Percentiles rank a stretch among this genome's conserved stretches.
phyloP scores from a whole-genome alignment of 2,888 invertebrate genomes.

The Cephus pulcher region DNA sequence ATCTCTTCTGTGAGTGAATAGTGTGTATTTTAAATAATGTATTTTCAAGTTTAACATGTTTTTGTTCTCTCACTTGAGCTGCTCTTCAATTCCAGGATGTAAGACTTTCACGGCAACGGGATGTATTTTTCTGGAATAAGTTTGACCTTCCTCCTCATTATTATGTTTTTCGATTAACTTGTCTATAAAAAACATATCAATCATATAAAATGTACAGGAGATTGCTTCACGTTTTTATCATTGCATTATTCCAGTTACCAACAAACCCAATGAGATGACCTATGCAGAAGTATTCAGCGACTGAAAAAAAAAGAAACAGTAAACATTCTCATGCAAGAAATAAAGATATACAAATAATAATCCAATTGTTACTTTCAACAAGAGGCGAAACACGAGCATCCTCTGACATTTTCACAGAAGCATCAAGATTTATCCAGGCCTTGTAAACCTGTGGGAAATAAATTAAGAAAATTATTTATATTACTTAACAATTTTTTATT shows the following conservation, averaged over 20 bases:
- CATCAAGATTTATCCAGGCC: slow-evolving; percentile 50
- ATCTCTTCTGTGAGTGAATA: slow-evolving; percentile 52
- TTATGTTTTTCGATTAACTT: slow-evolving; percentile 5
- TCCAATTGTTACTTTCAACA: slow-evolving; percentile 31
- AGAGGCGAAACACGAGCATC: slow-evolving; percentile 24
- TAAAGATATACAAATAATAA: not conserved
- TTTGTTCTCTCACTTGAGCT: slow-evolving; percentile 41
- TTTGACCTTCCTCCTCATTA: slow-evolving; percentile 2
- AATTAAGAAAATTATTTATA: not conserved
- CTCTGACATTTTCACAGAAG: slow-evolving; percentile 20
- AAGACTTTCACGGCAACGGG: slow-evolving; percentile 65
- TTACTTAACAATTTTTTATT: no score
- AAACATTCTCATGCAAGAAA: slow-evolving; percentile 8
- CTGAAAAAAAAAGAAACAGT: slow-evolving; percentile 29
- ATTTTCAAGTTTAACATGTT: not conserved
- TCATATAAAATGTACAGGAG: not conserved
- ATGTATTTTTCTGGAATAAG: slow-evolving; percentile 31
- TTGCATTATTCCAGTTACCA: not conserved
- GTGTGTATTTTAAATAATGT: not conserved
- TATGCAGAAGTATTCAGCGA: slow-evolving; percentile 37
- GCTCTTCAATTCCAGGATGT: slow-evolving; percentile 63
- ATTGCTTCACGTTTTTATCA: not conserved
- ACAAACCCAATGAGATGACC: slow-evolving; percentile 24
- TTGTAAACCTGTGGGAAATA: slow-evolving; percentile 51
- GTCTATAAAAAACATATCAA: not conserved